These are phyloP conservation scores for Scrobipalpa atriplicella DNA, from an alignment of 2,888 invertebrate species.

Conservation along the genomic window DNA sequence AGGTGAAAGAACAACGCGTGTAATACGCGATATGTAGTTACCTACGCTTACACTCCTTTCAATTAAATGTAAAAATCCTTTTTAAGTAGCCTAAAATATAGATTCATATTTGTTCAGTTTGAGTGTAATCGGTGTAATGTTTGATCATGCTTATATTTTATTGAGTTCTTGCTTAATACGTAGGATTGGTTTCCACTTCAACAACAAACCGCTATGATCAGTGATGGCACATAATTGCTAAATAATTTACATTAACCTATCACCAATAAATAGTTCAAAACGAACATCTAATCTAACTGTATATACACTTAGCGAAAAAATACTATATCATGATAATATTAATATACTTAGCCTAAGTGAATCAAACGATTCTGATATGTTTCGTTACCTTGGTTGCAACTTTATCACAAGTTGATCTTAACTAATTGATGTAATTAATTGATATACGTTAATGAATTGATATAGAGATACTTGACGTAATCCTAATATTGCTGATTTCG, in stretches of 20 bases:
- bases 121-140: too few relatives aligned
- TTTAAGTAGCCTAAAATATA: too few relatives aligned
- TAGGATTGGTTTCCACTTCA: constrained; percentile 33
- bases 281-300: constrained; percentile 45
- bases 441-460: constrained; percentile 52
- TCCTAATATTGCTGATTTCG: constrained; percentile 70
- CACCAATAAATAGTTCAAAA: constrained; percentile 39
- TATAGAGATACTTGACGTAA: constrained; percentile 46
- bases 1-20: too few relatives aligned
- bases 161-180: neutral
- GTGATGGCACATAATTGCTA: constrained; percentile 41
- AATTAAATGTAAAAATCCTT: too few relatives aligned
- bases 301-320: constrained; percentile 58
- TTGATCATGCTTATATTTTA: neutral
- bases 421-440: constrained; percentile 69
- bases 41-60: too few relatives aligned
- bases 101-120: too few relatives aligned
- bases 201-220: constrained; percentile 44
- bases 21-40: too few relatives aligned
- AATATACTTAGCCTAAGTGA: constrained; percentile 76
- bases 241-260: constrained; percentile 33
- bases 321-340: constrained; percentile 33
- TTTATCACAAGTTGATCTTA: constrained; percentile 80
- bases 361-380: constrained; percentile 88
- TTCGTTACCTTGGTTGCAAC: constrained; percentile 88